Conservation (phyloP, 2,113 vertebrate genomes). For the Lipophrys pholis region DNA sequence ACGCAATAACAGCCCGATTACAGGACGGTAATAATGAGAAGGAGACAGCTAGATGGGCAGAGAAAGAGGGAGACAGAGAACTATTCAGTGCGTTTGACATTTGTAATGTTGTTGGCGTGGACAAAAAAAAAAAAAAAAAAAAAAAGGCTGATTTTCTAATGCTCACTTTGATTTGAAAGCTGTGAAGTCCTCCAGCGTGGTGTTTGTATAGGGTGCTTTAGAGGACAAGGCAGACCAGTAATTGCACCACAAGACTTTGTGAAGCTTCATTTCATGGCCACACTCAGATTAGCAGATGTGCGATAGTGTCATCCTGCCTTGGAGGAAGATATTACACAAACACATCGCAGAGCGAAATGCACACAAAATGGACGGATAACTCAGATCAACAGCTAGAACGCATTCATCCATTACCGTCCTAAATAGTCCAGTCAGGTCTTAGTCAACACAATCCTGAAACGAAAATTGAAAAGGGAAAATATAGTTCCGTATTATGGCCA, state of each 20-base stretch:
- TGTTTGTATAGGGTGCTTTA: slow-evolving; percentile 36
- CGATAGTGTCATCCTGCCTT: slow-evolving; percentile 59
- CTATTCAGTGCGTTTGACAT: slow-evolving; percentile 35
- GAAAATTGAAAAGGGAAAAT: slow-evolving; percentile 34
- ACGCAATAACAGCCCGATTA: slow-evolving; percentile 60
- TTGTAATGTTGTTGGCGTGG: slow-evolving; percentile 31
- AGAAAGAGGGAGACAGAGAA: neutral
- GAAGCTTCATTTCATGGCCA: slow-evolving; percentile 62
- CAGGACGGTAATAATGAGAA: slow-evolving; percentile 53
- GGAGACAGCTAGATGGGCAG: slow-evolving; percentile 12
- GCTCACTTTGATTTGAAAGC: slow-evolving; percentile 48
- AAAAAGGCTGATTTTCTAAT: slow-evolving; percentile 32
- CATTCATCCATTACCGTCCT: slow-evolving; percentile 33
- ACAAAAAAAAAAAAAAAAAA: slow-evolving; percentile 25
- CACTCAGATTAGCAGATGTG: slow-evolving; percentile 66
- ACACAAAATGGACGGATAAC: slow-evolving; percentile 48
- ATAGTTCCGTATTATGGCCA: slow-evolving; percentile 21
- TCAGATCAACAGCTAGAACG: slow-evolving; percentile 34
- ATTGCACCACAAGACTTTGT: slow-evolving; percentile 52
- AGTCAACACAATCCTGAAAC: slow-evolving; percentile 25
- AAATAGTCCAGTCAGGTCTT: slow-evolving; percentile 41
- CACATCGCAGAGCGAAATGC: slow-evolving; percentile 50
- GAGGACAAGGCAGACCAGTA: slow-evolving; percentile 43
- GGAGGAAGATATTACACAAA: slow-evolving; percentile 58
- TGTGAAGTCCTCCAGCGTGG: slow-evolving; percentile 20